Percentiles rank a stretch among this genome's conserved stretches.
These are phyloP conservation scores for Thera britannica DNA, from an alignment of 2,888 invertebrate species.

Conservation along the genomic window DNA sequence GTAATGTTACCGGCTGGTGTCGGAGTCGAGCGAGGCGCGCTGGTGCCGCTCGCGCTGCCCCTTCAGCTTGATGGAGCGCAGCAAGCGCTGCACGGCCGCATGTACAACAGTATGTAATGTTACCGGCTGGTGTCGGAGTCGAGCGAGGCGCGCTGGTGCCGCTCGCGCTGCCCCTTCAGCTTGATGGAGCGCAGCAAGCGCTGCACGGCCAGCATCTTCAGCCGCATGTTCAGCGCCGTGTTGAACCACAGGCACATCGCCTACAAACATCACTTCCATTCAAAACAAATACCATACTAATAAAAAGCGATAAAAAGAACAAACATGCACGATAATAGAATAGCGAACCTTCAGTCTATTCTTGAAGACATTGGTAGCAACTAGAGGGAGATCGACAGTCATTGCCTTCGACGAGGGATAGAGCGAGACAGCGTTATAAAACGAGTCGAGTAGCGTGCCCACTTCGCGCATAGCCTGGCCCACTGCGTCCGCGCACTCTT, in stretches of 20 bases:
- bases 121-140: constrained; percentile 58
- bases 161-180: constrained; percentile 47
- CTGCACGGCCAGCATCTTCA: constrained; percentile 91
- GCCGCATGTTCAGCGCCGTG: constrained; percentile 92
- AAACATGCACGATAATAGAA: neutral
- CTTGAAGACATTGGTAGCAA: constrained; percentile 87
- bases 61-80: too few species aligned
- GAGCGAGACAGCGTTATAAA: constrained; percentile 91
- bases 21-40: too few species aligned
- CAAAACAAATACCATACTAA: too few species aligned
- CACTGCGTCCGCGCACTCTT: constrained; percentile 88
- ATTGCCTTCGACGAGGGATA: constrained; percentile 94
- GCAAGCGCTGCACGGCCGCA: too few species aligned
- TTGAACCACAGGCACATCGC: constrained; percentile 97
- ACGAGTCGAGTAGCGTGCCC: constrained; percentile 87
- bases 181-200: constrained; percentile 83
- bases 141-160: constrained; percentile 46
- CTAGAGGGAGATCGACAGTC: constrained; percentile 89
- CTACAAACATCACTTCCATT: constrained; percentile 52
- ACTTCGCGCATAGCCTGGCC: constrained; percentile 91
- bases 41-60: too few species aligned
- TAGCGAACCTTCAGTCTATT: constrained; percentile 85
- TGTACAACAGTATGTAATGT: constrained; percentile 44
- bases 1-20: too few species aligned
- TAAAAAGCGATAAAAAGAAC: too few species aligned